Base-by-base conservation (phyloP, 2,113 vertebrate species). In the Anser brachyrhynchus region DNA sequence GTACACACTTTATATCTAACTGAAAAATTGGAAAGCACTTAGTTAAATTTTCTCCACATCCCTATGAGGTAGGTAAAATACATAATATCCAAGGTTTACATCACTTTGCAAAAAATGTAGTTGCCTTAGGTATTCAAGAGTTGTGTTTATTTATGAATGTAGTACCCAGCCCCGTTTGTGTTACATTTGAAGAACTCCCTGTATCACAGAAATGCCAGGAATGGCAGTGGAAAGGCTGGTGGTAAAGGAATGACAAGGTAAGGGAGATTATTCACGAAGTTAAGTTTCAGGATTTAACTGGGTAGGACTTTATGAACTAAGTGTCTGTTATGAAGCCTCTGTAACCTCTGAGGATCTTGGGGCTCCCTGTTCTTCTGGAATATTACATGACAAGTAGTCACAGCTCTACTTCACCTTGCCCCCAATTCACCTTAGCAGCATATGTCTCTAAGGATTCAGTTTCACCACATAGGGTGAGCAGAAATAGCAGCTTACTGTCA, bases 401-500 rank as follows among this genome's bases (percentile, higher is more conserved):
- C 65, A 86, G 43, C 59, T 88, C 76, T 95, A 61, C 39, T 95
- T 97, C 93, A 92, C 87, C 95, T 94, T 95, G 93, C 92, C 92
- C 94, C 92, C 81, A 69, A 39, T 91, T 96, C 89, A 95, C 87
- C 94, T 97, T 92, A 49, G 88, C 70, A 84, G 89, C 94, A 92
- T 72, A 67, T 92, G 95, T 82, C 72, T 65, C 65, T 65, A 69
- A 86, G 90, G 95, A 92, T 95, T 94, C 90, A 72, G 77, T 96
- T 95, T 97, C 96, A 95, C 35, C 82, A 72, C 33, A 31, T 6
- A 3, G 61, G 29, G 76, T 35, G n/a, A 71, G 89, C 95, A 97
- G 93, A 95, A 97, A 96, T 96, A 95, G 94, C 95, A 92, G 52
- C 91, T 87, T 52, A 89, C 76, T 87, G 73, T 89, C 74, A 91